Evolutionary conservation across 2,888 invertebrate genomes (phyloP), one percentile per base, ranked within the genome.

Genomic region (Leptinotarsa tumamoca): DNA sequence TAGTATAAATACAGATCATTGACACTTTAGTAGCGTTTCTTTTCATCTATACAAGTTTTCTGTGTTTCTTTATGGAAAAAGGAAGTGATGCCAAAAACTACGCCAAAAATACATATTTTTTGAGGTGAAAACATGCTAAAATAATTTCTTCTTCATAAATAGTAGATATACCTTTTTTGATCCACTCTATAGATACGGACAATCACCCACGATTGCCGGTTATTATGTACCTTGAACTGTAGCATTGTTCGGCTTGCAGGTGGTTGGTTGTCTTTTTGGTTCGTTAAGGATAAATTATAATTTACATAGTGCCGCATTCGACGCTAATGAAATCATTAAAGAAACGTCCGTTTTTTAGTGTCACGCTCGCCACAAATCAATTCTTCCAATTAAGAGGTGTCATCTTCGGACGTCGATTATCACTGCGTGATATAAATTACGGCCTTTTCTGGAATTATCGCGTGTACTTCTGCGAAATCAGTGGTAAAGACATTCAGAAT

Each of bases 241-340:
- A 56, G 27, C 56, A 33, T 69, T 69, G 69, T 69, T 56, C 69
- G 27, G 23, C 69, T 69, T 17, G 69, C 69, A 69, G 69, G 69
- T 69, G 69, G 69, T 69, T 56, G 43, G 69, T 69, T 56, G 43
- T 56, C 56, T 68, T 71, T 75, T 68, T 67, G 69, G 63, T 78
- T 76, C 76, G 74, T 66, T 76, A 68, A 23, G 71, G 72, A 76
- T 79, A 77, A 79, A 76, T 78, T 73, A 68, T 68, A 73, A 76
- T 79, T 79, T 76, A 78, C 76, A 76, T 74, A 79, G 71, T 68
- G 72, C 74, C 72, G 72, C 74, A 74, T 76, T 78, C 76, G 56
- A 67, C 69, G 74, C 77, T 79, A 79, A 79, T 78, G 76, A 69
- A 74, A 72, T 77, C 73, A 74, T 77, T 75, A 73, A 43, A 69